phyloP scores from a whole-genome alignment of 1,140 invertebrate genomes.

The Maniola jurtina region DNA sequence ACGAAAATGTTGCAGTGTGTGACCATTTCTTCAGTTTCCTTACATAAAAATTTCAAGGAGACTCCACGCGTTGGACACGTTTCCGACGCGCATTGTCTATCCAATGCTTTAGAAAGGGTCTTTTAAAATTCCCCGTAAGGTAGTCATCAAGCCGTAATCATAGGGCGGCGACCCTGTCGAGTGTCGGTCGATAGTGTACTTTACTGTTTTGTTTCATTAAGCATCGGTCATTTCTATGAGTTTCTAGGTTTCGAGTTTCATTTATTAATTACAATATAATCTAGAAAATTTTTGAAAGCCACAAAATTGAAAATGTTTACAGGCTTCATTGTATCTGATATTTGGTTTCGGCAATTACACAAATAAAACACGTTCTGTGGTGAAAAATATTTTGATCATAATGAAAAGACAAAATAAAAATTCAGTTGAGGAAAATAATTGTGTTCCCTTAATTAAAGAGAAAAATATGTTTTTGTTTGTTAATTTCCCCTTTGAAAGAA shows the following conservation, averaged over 20 bases:
- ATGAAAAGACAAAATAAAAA: no score
- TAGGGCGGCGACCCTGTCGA: slow-evolving; percentile 8
- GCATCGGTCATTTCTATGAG: background rate
- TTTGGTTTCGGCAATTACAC: background rate
- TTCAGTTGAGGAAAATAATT: slow-evolving; percentile 1
- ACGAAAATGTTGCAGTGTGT: no score
- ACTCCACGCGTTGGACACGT: no score
- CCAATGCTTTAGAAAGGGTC: background rate
- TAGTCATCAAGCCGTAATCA: slow-evolving; percentile 13
- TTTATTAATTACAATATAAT: no score
- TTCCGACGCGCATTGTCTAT: no score
- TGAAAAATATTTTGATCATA: no score
- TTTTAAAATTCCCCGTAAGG: background rate
- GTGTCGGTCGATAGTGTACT: slow-evolving; percentile 7
- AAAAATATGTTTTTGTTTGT: slow-evolving; percentile 9
- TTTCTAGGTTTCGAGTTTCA: background rate
- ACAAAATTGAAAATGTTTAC: no score
- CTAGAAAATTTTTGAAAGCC: no score
- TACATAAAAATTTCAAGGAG: no score
- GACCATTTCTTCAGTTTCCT: no score
- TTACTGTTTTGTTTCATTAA: slow-evolving; percentile 3
- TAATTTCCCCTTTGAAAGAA: background rate
- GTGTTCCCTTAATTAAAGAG: background rate
- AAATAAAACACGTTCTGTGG: background rate
- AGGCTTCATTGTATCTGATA: no score